Percentiles rank a stretch among this genome's conserved stretches.
These are phyloP conservation scores for Phyto melanocephala DNA, from an alignment of 2,888 invertebrate species.

Conservation along the genomic window DNA sequence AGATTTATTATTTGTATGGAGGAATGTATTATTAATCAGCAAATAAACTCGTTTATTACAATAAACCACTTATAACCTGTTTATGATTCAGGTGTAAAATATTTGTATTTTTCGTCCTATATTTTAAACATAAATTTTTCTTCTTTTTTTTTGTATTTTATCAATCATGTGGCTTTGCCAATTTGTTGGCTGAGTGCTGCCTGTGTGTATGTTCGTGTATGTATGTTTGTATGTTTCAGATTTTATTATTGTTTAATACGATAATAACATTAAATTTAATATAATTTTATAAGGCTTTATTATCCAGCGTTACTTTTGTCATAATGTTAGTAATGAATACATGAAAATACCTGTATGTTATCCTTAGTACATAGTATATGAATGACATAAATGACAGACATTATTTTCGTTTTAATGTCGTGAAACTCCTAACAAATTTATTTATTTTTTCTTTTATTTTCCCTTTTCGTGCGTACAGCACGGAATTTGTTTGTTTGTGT, in stretches of 20 bases:
- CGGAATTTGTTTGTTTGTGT: constrained; percentile 13
- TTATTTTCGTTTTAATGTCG: constrained; percentile 43
- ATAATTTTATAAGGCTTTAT: constrained; percentile 57
- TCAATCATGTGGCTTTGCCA: constrained; percentile 48
- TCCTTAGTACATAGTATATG: constrained; percentile 28
- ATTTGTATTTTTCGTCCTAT: neutral
- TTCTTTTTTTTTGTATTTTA: constrained; percentile 5
- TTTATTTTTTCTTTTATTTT: constrained; percentile 37
- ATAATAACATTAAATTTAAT: constrained; percentile 62
- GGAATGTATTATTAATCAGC: too few relatives aligned
- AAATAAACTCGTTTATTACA: too few relatives aligned
- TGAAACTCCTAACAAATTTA: constrained; percentile 41
- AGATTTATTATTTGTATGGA: too few relatives aligned
- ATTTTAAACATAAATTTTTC: neutral
- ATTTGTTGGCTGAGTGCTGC: neutral
- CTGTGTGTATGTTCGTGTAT: too few relatives aligned
- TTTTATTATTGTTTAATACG: constrained; percentile 60
- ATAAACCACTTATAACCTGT: too few relatives aligned
- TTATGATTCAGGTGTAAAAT: constrained; percentile 20
- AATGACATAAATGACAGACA: constrained; percentile 58
- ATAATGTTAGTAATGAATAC: constrained; percentile 1
- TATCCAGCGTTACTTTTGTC: constrained; percentile 24
- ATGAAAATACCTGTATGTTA: constrained; percentile 43
- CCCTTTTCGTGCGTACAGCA: neutral
- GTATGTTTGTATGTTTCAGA: constrained; percentile 24